These are phyloP conservation scores for Chrysina gloriosa DNA, from an alignment of 2,888 invertebrate species.

Conservation along the genomic window DNA sequence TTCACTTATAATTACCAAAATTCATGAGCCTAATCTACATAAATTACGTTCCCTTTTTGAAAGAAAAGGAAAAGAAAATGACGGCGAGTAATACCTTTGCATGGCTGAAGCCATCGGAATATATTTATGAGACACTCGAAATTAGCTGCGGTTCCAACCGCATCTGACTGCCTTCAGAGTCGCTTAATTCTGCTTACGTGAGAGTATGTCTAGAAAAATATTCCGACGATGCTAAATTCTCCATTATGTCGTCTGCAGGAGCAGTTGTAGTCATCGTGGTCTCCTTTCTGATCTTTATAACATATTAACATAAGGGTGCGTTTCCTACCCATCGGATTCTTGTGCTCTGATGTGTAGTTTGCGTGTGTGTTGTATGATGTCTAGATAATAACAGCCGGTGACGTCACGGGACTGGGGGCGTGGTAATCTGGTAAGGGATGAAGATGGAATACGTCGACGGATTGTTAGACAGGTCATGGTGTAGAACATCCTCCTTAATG, in stretches of 20 bases:
- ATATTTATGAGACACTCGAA: constrained; percentile 36
- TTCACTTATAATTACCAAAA: constrained; percentile 28
- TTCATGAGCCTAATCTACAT: constrained; percentile 26
- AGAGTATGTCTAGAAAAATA: constrained; percentile 32
- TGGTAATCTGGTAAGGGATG: constrained; percentile 37
- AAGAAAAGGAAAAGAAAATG: constrained; percentile 11
- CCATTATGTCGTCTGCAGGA: constrained; percentile 29
- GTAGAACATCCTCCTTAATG: constrained; percentile 11
- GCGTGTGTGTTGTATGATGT: constrained; percentile 31
- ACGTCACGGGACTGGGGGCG: constrained; percentile 38
- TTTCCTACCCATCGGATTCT: background rate
- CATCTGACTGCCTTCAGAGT: constrained; percentile 29
- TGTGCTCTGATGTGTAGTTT: background rate
- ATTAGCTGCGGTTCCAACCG: constrained; percentile 26
- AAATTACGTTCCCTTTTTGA: constrained; percentile 10
- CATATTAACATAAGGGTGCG: background rate
- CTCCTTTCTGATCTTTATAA: background rate
- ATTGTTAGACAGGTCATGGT: constrained; percentile 36
- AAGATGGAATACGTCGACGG: constrained; percentile 28
- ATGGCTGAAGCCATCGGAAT: constrained; percentile 27
- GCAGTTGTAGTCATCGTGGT: constrained; percentile 9
- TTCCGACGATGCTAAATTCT: constrained; percentile 27
- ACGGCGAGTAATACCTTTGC: constrained; percentile 5
- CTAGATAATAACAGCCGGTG: constrained; percentile 37
- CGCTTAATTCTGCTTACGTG: constrained; percentile 36